These are phyloP conservation scores for Pyrocephalus nanus DNA, from an alignment of 2,797 vertebrate species.

Conservation along the genomic window DNA sequence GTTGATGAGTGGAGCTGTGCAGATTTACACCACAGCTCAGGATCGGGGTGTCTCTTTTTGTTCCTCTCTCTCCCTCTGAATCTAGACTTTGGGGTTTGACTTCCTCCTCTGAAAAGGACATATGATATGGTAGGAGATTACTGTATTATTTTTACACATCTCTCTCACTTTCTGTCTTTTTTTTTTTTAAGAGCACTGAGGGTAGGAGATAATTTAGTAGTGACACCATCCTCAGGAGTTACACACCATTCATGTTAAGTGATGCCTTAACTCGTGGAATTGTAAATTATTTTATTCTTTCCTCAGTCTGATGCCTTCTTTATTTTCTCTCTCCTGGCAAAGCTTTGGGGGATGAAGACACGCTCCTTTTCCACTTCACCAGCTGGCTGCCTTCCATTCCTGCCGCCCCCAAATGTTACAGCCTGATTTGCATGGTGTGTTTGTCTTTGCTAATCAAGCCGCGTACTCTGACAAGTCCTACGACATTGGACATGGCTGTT, in stretches of 20 bases:
- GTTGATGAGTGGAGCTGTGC: fast-evolving
- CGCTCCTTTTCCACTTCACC: conserved; percentile 75
- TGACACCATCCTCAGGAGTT: not conserved
- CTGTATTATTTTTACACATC: conserved; percentile 27
- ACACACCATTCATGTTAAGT: conserved; percentile 58
- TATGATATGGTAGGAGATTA: not conserved
- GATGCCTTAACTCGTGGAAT: conserved; percentile 68
- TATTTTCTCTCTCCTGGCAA: conserved; percentile 57
- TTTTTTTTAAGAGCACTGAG: conserved; percentile 8
- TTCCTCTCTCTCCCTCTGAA: not conserved
- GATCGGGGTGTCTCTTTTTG: not conserved
- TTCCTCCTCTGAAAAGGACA: conserved; percentile 2
- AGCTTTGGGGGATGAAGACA: conserved; percentile 76
- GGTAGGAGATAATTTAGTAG: conserved; percentile 28
- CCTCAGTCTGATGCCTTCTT: conserved; percentile 69
- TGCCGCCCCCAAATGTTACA: conserved; percentile 77
- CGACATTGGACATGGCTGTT: conserved; percentile 94
- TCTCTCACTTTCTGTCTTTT: not conserved
- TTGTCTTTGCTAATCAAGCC: conserved; percentile 93
- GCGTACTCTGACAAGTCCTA: conserved; percentile 85
- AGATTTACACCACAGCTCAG: not conserved
- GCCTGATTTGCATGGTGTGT: conserved; percentile 87
- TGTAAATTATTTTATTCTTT: conserved; percentile 70
- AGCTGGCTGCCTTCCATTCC: conserved; percentile 74
- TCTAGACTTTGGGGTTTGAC: not conserved